Percentiles rank a stretch among this genome's conserved stretches.
Conservation (phyloP, 2,888 invertebrate genomes). For the Adineta ricciae region DNA sequence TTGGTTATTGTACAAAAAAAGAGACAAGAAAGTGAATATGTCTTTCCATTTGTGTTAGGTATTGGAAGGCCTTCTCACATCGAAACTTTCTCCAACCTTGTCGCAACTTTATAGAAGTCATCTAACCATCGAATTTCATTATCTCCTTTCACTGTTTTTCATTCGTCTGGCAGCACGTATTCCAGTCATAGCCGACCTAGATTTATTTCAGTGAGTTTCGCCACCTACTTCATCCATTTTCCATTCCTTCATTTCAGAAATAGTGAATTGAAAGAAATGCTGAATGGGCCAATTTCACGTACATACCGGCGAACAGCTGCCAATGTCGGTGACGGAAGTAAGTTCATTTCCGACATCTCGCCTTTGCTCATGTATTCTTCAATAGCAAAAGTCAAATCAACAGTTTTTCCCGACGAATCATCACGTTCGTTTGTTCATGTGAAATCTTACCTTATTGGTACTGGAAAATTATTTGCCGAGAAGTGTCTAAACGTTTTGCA, state of each 20-base stretch:
- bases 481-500: background rate
- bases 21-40: background rate
- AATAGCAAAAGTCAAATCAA: background rate
- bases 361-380: no score
- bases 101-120: background rate
- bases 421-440: background rate
- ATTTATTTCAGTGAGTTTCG: background rate
- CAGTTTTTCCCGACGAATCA: background rate
- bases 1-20: background rate
- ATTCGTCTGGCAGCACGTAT: background rate
- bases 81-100: background rate
- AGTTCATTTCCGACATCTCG: no score
- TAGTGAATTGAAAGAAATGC: background rate
- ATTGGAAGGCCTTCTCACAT: background rate
- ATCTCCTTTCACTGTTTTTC: background rate
- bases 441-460: conserved; percentile 4
- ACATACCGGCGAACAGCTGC: background rate
- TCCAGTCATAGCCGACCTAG: background rate
- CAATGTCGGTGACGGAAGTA: no score
- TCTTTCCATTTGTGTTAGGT: background rate
- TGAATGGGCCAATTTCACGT: background rate
- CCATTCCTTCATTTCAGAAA: background rate
- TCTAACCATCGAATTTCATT: conserved; percentile 11
- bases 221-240: background rate
- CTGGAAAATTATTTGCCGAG: background rate